Conservation (phyloP, 2,888 invertebrate species). For the Meteorus colon region DNA sequence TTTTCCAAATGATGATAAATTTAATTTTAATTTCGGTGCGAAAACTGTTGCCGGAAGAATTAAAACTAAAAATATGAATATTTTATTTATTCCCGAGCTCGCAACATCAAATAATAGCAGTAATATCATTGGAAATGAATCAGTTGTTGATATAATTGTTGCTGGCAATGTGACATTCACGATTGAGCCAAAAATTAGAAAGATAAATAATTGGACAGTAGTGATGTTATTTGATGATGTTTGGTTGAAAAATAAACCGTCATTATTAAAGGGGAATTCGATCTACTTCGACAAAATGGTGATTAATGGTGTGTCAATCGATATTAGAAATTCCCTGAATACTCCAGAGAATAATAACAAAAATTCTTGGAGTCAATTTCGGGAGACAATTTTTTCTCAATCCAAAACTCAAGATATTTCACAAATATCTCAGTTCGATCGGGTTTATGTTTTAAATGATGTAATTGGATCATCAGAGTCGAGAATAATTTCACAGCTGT, state of each 20-base stretch:
- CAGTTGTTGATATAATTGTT: constrained; percentile 62
- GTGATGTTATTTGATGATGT: constrained; percentile 67
- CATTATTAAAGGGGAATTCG: constrained; percentile 58
- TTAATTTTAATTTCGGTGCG: constrained; percentile 44
- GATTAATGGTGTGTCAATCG: constrained; percentile 61
- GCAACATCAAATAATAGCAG: not conserved
- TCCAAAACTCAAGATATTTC: constrained; percentile 56
- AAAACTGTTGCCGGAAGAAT: constrained; percentile 63
- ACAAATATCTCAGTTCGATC: constrained; percentile 50
- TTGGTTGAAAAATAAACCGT: constrained; percentile 74
- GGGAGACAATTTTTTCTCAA: constrained; percentile 56
- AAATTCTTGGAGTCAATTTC: constrained; percentile 55
- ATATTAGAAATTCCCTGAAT: constrained; percentile 73
- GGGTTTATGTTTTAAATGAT: constrained; percentile 46
- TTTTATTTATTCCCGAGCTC: constrained; percentile 59
- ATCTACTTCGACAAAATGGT: constrained; percentile 65
- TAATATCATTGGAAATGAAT: constrained; percentile 36
- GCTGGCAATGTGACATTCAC: constrained; percentile 71
- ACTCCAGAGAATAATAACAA: constrained; percentile 67
- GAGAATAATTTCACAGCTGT: constrained; percentile 47
- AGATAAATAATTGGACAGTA: constrained; percentile 71
- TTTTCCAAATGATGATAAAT: not conserved
- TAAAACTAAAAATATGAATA: constrained; percentile 55
- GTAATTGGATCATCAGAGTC: constrained; percentile 52
- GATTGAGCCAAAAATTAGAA: constrained; percentile 71